Percentiles rank a stretch among this genome's conserved stretches.
Conservation (phyloP, 2,888 invertebrate genomes). For the Eristalinus aeneus region DNA sequence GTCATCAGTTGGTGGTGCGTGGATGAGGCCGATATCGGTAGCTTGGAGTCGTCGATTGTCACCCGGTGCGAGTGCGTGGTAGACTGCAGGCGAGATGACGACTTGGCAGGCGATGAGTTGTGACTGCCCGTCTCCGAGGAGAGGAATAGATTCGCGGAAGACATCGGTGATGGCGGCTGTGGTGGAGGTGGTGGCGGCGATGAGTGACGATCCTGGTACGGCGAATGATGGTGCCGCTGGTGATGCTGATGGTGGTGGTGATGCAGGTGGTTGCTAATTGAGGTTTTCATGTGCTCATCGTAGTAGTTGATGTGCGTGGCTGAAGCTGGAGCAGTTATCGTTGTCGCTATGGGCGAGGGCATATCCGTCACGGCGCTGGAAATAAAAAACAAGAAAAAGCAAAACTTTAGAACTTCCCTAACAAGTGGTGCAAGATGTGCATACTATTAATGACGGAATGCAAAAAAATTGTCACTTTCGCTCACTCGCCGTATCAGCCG, state of each 20-base stretch:
- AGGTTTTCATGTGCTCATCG: slow-evolving; percentile 73
- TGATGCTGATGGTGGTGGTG: slow-evolving; percentile 79
- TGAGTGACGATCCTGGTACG: slow-evolving; percentile 72
- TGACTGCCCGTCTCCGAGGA: slow-evolving; percentile 89
- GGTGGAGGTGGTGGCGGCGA: slow-evolving; percentile 71
- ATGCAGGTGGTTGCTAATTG: slow-evolving; percentile 78
- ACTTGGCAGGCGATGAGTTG: slow-evolving; percentile 84
- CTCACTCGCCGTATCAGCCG: slow-evolving; percentile 18
- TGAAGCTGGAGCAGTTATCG: slow-evolving; percentile 71
- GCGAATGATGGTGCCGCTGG: slow-evolving; percentile 79
- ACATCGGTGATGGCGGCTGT: slow-evolving; percentile 88
- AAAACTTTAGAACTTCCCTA: slow-evolving; percentile 11
- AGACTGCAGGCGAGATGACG: slow-evolving; percentile 76
- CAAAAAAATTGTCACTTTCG: slow-evolving; percentile 19
- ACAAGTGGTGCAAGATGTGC: background rate
- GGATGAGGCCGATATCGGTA: slow-evolving; percentile 76
- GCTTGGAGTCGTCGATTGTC: slow-evolving; percentile 79
- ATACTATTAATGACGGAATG: slow-evolving; percentile 43
- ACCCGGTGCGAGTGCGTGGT: slow-evolving; percentile 78
- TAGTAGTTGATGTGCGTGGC: slow-evolving; percentile 72
- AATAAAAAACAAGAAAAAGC: slow-evolving; percentile 2
- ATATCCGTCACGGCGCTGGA: slow-evolving; percentile 62
- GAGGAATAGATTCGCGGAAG: slow-evolving; percentile 87
- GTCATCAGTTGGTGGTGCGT: slow-evolving; percentile 75
- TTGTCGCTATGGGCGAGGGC: slow-evolving; percentile 67